phyloP scores from a whole-genome alignment of 64 coral and sea anemone species.

The Actinia tenebrosa region DNA sequence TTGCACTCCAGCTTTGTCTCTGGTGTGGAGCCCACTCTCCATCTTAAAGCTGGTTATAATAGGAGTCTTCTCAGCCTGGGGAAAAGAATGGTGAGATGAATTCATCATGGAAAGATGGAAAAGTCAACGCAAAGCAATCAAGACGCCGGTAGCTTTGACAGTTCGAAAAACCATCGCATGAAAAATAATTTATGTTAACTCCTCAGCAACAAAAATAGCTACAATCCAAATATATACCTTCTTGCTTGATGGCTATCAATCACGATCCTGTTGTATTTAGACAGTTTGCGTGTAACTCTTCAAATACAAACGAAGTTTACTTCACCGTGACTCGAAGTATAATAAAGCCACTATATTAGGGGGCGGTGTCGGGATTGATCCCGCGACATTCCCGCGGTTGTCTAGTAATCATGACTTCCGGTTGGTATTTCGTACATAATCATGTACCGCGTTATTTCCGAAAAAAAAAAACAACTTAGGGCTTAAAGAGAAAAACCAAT shows the following conservation, averaged over 20 bases:
- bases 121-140: not conserved
- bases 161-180: not conserved
- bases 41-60: conserved; percentile 34
- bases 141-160: conserved; percentile 3
- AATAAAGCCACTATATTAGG: not conserved
- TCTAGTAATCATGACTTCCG: not conserved
- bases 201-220: not conserved
- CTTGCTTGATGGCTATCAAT: not conserved
- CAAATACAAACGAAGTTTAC: not conserved
- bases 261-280: conserved; percentile 5
- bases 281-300: not conserved
- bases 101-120: not conserved
- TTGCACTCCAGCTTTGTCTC: conserved; percentile 90
- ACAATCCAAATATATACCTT: not conserved
- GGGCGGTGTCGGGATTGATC: conserved; percentile 5
- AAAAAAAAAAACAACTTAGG: not conserved
- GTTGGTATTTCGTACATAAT: not conserved
- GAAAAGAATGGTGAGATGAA: not conserved
- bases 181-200: not conserved
- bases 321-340: not conserved
- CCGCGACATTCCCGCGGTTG: conserved; percentile 12
- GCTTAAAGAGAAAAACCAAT: not conserved
- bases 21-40: conserved; percentile 86
- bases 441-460: not conserved
- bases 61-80: not conserved